Evolutionary conservation across 2,113 vertebrate genomes (phyloP), one percentile per base, ranked within the genome.

Genomic region (Steatornis caripensis): DNA sequence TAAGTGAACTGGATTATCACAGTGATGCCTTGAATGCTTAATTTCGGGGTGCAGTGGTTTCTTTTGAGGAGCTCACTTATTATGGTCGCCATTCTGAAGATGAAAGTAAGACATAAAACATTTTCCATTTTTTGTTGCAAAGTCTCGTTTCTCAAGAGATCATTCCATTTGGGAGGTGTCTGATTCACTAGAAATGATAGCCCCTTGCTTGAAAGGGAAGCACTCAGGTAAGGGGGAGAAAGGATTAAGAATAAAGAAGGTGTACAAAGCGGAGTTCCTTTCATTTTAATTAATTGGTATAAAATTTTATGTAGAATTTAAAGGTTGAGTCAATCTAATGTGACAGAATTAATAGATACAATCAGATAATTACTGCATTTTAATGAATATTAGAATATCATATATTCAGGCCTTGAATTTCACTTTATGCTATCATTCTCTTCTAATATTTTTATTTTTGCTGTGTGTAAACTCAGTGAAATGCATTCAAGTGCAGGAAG

Each of bases 21-120:
- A 80, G 49, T 9, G 29, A 23, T 62, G 55, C 53, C 55, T 46
- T 57, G 30, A 93, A 97, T 93, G 20, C 49, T 84, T 95, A 80
- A 97, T 97, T 97, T 93, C 70, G 34, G 90, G 80, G 72, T 97
- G 94, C 95, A 97, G 95, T 90, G 97, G 92, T 78, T 93, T 57
- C 76, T 96, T 95, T 97, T 90, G 54, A 74, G 96, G 92, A 93
- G 89, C 93, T 92, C 96, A 55, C 87, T 95, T 96, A 95, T 84
- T 79, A 95, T 95, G 93, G 87, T 83, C 43, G 23, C 46, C 91
- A 83, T 94, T 92, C 88, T 32, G 69, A 77, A 96, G 97, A 97
- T 96, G 90, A 97, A 98, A 98, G 72, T 15, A n/a, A 96, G 39
- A 83, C 70, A 57, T 92, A 64, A 96, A 97, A 92, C 79, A 84